Evolutionary conservation across 2,113 vertebrate species (phyloP).

Genomic region (Aldabrachelys gigantea): DNA sequence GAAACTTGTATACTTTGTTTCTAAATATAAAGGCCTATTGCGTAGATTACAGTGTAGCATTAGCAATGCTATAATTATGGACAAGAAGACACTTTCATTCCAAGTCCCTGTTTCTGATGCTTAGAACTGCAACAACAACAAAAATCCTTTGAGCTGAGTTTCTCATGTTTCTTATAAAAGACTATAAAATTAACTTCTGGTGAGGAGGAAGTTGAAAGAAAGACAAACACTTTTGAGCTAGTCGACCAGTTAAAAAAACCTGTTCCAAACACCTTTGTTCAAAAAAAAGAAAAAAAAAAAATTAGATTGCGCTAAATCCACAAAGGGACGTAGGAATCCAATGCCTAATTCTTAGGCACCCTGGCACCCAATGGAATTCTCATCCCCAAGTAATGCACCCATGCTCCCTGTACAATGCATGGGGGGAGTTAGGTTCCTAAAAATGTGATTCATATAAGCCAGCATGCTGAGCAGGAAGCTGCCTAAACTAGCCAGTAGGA

Average conservation of each 20-base stretch:
- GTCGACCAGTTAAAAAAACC: not conserved
- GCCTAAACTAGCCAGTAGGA: not conserved
- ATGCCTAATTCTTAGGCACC: not conserved
- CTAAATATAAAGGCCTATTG: not conserved
- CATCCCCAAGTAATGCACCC: not conserved
- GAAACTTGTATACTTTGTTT: not conserved
- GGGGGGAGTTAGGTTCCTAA: not conserved
- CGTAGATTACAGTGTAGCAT: not conserved
- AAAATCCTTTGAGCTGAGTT: not conserved
- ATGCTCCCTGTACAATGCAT: not conserved
- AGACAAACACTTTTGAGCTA: not conserved
- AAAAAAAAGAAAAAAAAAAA: no score
- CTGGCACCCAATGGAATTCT: not conserved
- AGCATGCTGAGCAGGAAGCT: not conserved
- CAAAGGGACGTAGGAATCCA: not conserved
- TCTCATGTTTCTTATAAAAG: not conserved
- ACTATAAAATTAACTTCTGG: not conserved
- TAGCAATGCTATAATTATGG: not conserved
- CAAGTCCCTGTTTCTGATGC: not conserved
- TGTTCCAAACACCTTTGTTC: accelerated
- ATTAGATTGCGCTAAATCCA: not conserved
- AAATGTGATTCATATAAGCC: not conserved
- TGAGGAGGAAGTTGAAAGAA: not conserved
- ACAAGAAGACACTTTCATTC: not conserved
- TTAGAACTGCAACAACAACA: not conserved